These are phyloP conservation scores for Lepetodrilus schrolli DNA, from an alignment of 2,888 invertebrate genomes.

Conservation along the genomic window DNA sequence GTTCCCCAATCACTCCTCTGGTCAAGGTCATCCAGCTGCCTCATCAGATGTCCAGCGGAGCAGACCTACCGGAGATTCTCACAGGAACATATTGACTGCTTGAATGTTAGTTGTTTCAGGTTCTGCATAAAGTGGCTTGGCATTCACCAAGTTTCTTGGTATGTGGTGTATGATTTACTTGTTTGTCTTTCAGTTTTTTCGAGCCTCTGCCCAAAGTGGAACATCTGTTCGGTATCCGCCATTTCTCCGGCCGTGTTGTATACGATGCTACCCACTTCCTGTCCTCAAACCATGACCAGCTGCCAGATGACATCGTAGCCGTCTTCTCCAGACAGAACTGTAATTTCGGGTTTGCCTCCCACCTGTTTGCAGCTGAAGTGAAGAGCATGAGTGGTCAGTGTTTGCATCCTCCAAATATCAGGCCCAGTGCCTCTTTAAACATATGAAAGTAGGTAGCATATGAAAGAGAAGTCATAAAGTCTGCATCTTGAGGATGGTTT, in stretches of 20 bases:
- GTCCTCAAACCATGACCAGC: slow-evolving; percentile 92
- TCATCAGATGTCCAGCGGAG: no score
- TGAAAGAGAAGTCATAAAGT: no score
- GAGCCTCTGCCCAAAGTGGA: slow-evolving; percentile 79
- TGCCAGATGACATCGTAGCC: slow-evolving; percentile 92
- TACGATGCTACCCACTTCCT: slow-evolving; percentile 93
- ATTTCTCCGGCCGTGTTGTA: slow-evolving; percentile 89
- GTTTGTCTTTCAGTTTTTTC: slow-evolving; percentile 80
- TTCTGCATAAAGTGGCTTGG: no score
- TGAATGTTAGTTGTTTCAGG: no score
- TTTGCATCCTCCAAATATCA: no score
- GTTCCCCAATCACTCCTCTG: no score
- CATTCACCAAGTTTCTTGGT: no score
- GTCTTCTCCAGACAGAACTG: slow-evolving; percentile 94
- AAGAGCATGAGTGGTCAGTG: slow-evolving; percentile 83
- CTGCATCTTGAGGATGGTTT: no score
- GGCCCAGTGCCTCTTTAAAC: not conserved
- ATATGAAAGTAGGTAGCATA: not conserved
- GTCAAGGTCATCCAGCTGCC: no score
- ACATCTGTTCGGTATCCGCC: slow-evolving; percentile 88
- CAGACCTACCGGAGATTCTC: no score
- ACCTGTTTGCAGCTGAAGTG: slow-evolving; percentile 93
- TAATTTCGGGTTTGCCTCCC: slow-evolving; percentile 97
- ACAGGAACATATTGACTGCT: no score
- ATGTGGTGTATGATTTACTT: no score